phyloP scores from a whole-genome alignment of 2,888 invertebrate genomes.

The Lepetodrilus schrolli region DNA sequence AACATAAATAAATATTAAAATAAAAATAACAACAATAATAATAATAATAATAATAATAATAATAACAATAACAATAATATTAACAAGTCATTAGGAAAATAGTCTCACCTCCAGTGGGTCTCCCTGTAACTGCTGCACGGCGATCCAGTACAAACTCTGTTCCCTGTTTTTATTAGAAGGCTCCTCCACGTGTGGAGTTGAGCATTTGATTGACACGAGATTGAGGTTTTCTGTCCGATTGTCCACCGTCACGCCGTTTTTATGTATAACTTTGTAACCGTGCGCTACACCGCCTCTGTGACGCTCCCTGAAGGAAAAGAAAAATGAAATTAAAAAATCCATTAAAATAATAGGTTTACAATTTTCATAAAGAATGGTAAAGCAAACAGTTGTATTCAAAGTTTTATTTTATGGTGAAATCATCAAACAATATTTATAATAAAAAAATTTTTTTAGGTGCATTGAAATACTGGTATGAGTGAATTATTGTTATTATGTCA shows the following conservation, averaged over 20 bases:
- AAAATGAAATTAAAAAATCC: neutral
- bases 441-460: no score
- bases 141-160: slow-evolving; percentile 77
- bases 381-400: no score
- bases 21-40: neutral
- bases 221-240: slow-evolving; percentile 77
- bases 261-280: slow-evolving; percentile 77
- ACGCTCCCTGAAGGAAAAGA: slow-evolving; percentile 74
- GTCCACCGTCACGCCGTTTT: slow-evolving; percentile 77
- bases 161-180: slow-evolving; percentile 73
- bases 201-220: slow-evolving; percentile 58
- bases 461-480: no score
- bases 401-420: no score
- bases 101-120: slow-evolving; percentile 71
- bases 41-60: neutral
- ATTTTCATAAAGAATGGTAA: no score
- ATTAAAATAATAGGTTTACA: no score
- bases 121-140: slow-evolving; percentile 77
- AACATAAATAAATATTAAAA: neutral
- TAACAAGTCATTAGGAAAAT: no score
- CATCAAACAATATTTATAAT: no score
- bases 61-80: no score
- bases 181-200: slow-evolving; percentile 43
- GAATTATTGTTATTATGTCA: no score
- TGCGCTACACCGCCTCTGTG: slow-evolving; percentile 77